Evolutionary conservation across 2,888 invertebrate genomes (phyloP).

Genomic region (Disparrhopalites patrizii): DNA sequence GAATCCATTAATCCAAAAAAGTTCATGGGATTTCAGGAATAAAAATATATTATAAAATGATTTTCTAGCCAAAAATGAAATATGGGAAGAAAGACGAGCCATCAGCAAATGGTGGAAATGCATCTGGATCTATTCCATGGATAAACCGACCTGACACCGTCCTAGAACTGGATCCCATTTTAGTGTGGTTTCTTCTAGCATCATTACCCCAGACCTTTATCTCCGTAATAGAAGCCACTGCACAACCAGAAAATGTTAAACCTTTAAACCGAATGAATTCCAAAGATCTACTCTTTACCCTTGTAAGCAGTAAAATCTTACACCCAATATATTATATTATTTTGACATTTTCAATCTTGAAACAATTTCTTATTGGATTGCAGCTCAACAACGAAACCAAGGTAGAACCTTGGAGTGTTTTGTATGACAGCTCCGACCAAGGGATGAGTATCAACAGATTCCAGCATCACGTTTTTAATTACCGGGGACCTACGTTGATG

Average conservation of each 20-base stretch:
- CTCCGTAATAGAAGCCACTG: slow-evolving; percentile 27
- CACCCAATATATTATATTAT: neutral
- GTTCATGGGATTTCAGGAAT: too few species aligned
- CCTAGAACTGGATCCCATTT: slow-evolving; percentile 54
- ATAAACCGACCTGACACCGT: too few species aligned
- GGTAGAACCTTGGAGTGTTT: slow-evolving; percentile 62
- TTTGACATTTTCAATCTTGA: neutral
- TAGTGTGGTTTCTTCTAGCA: slow-evolving; percentile 68
- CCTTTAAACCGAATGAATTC: slow-evolving; percentile 22
- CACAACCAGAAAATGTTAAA: slow-evolving; percentile 1
- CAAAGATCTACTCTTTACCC: slow-evolving; percentile 34
- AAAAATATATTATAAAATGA: too few species aligned
- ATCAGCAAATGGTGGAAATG: too few species aligned
- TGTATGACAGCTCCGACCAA: slow-evolving; percentile 79
- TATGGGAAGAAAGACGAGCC: too few species aligned
- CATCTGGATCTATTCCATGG: too few species aligned
- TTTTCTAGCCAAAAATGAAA: too few species aligned
- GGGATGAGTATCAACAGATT: slow-evolving; percentile 69
- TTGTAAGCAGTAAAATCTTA: slow-evolving; percentile 26
- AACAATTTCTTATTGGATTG: too few species aligned
- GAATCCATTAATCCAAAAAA: too few species aligned
- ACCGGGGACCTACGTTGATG: slow-evolving; percentile 60
- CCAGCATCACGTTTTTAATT: slow-evolving; percentile 77
- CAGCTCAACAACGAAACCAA: neutral
- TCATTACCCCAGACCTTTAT: slow-evolving; percentile 61